phyloP scores from a whole-genome alignment of 2,797 vertebrate genomes.

The Cichlasoma orientale region DNA sequence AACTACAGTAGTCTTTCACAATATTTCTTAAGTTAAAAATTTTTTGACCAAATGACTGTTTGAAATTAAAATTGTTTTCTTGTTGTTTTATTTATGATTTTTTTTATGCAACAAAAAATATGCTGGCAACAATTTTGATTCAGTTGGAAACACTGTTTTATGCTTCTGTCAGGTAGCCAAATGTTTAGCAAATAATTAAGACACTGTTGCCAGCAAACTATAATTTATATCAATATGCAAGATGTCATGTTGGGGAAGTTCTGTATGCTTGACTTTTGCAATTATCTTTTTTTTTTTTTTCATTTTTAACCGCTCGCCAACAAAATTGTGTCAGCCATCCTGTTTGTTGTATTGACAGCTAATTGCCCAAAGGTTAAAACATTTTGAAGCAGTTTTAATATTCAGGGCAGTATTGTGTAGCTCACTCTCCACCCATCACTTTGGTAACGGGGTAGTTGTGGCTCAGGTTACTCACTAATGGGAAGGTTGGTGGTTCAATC shows the following conservation, averaged over 20 bases:
- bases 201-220: background rate
- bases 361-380: slow-evolving; percentile 56
- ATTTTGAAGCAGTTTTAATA: background rate
- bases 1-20: background rate
- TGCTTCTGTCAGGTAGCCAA: background rate
- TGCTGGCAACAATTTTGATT: background rate
- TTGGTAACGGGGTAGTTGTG: no score
- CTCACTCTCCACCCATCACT: background rate
- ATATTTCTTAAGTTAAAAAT: background rate
- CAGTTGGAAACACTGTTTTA: background rate
- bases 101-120: background rate
- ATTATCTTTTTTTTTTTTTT: background rate
- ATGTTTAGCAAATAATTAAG: slow-evolving; percentile 1
- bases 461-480: no score
- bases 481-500: no score
- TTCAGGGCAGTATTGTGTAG: background rate
- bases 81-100: background rate
- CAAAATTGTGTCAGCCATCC: slow-evolving; percentile 34
- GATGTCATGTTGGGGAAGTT: background rate
- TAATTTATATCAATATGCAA: background rate
- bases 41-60: background rate
- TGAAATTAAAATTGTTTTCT: background rate
- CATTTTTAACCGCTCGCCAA: background rate
- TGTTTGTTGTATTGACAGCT: slow-evolving; percentile 61
- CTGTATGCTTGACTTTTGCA: background rate